phyloP scores from a whole-genome alignment of 2,113 vertebrate species.

The Morone chrysops region DNA sequence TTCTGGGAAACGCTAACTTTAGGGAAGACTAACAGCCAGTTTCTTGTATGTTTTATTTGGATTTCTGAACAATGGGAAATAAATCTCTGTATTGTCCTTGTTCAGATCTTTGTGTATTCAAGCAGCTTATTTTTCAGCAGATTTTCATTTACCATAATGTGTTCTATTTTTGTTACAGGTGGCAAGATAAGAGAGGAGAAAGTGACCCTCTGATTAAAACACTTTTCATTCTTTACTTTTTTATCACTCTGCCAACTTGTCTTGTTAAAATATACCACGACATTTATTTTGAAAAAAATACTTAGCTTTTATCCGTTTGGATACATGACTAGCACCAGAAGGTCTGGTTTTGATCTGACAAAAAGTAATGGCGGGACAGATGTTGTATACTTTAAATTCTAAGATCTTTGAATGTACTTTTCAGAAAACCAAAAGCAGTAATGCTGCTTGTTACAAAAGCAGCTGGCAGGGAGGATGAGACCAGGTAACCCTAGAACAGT shows the following conservation, averaged over 20 bases:
- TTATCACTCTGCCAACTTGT: background rate
- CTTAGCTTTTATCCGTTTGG: background rate
- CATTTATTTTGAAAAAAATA: background rate
- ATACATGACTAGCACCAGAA: too few species aligned
- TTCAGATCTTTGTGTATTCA: background rate
- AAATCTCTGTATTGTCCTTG: too few species aligned
- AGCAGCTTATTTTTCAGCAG: background rate
- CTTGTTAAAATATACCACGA: background rate
- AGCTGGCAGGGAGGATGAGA: too few species aligned
- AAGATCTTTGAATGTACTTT: background rate
- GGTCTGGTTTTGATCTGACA: background rate
- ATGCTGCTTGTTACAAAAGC: background rate
- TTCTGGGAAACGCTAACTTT: slow-evolving; percentile 1
- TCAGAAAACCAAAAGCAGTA: background rate
- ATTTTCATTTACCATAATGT: background rate
- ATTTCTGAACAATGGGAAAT: slow-evolving; percentile 31
- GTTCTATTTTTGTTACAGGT: too few species aligned
- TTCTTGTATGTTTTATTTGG: background rate
- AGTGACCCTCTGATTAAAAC: too few species aligned
- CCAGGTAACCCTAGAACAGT: too few species aligned
- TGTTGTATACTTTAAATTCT: background rate
- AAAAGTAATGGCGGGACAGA: background rate
- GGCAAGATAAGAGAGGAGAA: too few species aligned
- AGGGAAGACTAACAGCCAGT: background rate
- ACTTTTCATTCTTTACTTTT: too few species aligned